Evolutionary conservation across 2,888 invertebrate genomes (phyloP).

Genomic region (Sericinus montela): DNA sequence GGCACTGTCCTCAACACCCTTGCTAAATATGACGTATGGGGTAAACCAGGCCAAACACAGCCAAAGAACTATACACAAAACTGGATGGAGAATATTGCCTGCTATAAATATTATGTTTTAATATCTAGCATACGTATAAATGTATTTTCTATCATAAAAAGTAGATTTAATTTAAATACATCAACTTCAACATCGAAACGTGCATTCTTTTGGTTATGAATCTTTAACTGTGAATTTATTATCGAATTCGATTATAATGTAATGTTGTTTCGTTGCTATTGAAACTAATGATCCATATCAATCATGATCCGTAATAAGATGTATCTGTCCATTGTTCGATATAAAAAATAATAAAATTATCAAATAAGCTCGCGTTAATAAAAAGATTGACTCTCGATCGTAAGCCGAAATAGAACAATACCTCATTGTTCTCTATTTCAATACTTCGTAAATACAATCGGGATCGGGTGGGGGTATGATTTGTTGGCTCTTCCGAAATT

Average conservation of each 20-base stretch:
- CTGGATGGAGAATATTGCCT: too few species aligned
- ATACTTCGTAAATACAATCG: slow-evolving; percentile 52
- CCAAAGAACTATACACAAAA: too few species aligned
- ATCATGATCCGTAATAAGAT: slow-evolving; percentile 32
- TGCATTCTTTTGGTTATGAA: too few species aligned
- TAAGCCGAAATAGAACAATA: slow-evolving; percentile 50
- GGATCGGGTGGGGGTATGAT: slow-evolving; percentile 27
- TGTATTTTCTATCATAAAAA: too few species aligned
- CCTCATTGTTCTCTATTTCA: slow-evolving; percentile 59
- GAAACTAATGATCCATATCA: slow-evolving; percentile 41
- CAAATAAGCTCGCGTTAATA: slow-evolving; percentile 39
- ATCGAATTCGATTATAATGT: slow-evolving; percentile 9
- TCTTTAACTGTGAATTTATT: slow-evolving; percentile 4
- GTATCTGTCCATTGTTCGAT: slow-evolving; percentile 37
- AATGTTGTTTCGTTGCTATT: slow-evolving; percentile 15
- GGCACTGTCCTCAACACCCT: too few species aligned
- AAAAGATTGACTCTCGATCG: slow-evolving; percentile 38
- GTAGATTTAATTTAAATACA: too few species aligned
- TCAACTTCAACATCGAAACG: too few species aligned
- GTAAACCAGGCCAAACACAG: too few species aligned
- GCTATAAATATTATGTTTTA: too few species aligned
- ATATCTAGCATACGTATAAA: too few species aligned
- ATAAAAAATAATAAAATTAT: slow-evolving; percentile 41
- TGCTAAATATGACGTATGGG: too few species aligned
- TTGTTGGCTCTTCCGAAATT: slow-evolving; percentile 34